These are phyloP conservation scores for Drosophila helvetica DNA, from an alignment of 2,888 invertebrate genomes.

Conservation along the genomic window DNA sequence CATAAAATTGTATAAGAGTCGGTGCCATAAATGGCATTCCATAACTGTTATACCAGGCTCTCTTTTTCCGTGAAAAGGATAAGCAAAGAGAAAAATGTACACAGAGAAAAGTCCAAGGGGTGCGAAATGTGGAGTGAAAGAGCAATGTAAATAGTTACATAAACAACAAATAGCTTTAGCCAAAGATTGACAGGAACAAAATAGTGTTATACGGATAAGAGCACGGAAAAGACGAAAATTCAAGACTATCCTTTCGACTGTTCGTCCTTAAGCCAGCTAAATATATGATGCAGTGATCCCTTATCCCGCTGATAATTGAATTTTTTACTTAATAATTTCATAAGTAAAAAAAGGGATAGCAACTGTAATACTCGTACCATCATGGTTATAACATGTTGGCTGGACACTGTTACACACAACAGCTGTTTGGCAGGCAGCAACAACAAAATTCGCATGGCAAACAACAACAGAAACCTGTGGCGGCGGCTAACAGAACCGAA, in stretches of 20 bases:
- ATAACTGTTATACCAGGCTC: background rate
- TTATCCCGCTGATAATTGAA: too few relatives aligned
- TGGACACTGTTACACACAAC: too few relatives aligned
- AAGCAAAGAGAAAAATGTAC: conserved; percentile 6
- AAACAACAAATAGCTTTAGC: conserved; percentile 10
- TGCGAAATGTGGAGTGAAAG: conserved; percentile 2
- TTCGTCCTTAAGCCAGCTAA: background rate
- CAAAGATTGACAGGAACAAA: conserved; percentile 3
- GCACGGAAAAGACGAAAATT: background rate
- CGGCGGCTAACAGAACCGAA: background rate
- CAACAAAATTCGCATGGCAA: background rate
- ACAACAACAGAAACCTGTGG: conserved; percentile 1
- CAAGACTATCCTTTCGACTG: too few relatives aligned
- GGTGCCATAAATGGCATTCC: background rate
- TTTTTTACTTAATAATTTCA: too few relatives aligned
- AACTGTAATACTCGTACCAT: too few relatives aligned
- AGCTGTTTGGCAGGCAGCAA: too few relatives aligned
- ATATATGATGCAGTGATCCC: too few relatives aligned
- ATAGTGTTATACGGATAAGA: background rate
- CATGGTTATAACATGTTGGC: too few relatives aligned
- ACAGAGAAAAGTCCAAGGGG: background rate
- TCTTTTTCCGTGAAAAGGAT: background rate
- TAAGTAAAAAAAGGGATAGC: too few relatives aligned
- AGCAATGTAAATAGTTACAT: conserved; percentile 45
- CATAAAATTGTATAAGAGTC: background rate